Evolutionary conservation across 2,113 vertebrate genomes (phyloP).

Genomic region (Rhea pennata): DNA sequence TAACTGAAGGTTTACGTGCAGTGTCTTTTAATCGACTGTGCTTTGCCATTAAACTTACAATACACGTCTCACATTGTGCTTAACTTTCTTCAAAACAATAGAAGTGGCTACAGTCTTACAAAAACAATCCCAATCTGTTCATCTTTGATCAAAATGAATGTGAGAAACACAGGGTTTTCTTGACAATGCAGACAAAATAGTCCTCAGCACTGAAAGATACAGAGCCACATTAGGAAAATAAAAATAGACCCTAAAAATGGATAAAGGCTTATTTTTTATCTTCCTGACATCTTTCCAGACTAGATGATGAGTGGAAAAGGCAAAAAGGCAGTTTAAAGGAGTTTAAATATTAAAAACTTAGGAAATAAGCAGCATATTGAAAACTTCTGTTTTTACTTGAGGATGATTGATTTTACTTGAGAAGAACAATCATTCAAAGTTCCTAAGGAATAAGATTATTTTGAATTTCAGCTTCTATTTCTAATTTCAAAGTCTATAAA

Average conservation of each 20-base stretch:
- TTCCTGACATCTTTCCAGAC: neutral
- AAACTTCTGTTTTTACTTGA: neutral
- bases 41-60: neutral
- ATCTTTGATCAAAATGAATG: neutral
- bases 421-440: neutral
- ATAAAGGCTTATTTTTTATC: neutral
- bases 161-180: neutral
- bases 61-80: neutral
- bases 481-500: neutral
- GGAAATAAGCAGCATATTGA: neutral
- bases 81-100: neutral
- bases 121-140: neutral
- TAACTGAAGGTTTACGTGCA: neutral
- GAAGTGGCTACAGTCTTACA: neutral
- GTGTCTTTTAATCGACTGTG: neutral
- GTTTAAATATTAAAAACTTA: neutral
- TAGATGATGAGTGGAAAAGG: neutral
- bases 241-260: neutral
- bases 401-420: no score
- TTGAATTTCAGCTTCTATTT: neutral
- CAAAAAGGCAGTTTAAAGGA: neutral
- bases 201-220: neutral
- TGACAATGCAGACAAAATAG: neutral
- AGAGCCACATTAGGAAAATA: neutral
- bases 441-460: neutral